A percentile compares a stretch with the other conserved stretches of the same genome.
Evolutionary conservation across 2,113 vertebrate genomes (phyloP).

Genomic region (Odontesthes bonariensis): DNA sequence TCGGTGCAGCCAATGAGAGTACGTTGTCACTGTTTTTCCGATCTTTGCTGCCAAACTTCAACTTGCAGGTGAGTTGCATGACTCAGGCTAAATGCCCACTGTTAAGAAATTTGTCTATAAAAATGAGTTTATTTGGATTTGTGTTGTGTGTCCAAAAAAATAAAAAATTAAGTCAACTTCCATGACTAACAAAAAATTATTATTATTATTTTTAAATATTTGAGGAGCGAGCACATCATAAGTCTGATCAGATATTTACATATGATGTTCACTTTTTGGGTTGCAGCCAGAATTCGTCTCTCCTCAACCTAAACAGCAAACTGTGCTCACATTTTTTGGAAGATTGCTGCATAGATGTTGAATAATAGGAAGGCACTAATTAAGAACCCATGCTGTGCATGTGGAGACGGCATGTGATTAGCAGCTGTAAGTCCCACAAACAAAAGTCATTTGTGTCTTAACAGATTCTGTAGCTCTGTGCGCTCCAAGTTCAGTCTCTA

Average conservation of each 20-base stretch:
- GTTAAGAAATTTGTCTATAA: background rate
- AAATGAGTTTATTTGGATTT: background rate
- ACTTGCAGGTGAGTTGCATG: slow-evolving; percentile 87
- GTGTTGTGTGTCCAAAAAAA: no score
- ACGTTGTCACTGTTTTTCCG: slow-evolving; percentile 96
- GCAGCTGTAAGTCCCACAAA: slow-evolving; percentile 23
- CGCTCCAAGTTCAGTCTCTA: background rate
- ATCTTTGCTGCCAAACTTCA: slow-evolving; percentile 94
- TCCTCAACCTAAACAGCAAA: slow-evolving; percentile 10
- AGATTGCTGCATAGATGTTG: background rate
- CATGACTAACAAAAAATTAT: no score
- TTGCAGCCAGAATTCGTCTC: background rate
- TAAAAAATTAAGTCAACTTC: no score
- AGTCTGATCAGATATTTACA: background rate
- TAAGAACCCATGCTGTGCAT: slow-evolving; percentile 39
- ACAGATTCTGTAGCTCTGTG: slow-evolving; percentile 7
- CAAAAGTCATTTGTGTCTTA: slow-evolving; percentile 1
- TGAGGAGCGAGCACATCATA: background rate
- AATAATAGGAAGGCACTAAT: slow-evolving; percentile 15
- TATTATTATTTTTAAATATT: no score
- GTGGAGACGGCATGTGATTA: slow-evolving; percentile 46
- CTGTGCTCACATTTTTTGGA: background rate
- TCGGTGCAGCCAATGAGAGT: slow-evolving; percentile 86
- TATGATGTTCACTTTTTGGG: background rate
- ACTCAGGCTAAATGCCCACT: background rate